Conservation (phyloP, 37 sponge, comb jelly and placozoan genomes). For the Spongilla lacustris region DNA sequence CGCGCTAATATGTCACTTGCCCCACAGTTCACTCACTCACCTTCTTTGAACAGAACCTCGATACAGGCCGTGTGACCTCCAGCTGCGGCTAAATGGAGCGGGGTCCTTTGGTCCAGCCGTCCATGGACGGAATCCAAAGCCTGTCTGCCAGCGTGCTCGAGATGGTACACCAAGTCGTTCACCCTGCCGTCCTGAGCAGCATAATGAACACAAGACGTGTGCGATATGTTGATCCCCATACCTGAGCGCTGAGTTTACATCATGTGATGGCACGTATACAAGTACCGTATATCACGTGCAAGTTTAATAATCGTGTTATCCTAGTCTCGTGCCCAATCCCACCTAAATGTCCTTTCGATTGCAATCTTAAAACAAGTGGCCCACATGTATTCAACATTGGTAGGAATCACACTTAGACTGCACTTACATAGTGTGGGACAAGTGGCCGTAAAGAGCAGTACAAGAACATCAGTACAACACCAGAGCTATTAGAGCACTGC, state of each 20-base stretch:
- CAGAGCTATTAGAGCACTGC: too few relatives aligned
- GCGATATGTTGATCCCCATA: not conserved
- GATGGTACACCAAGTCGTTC: constrained; percentile 60
- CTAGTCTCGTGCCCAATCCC: too few relatives aligned
- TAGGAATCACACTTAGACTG: too few relatives aligned
- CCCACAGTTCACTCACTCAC: constrained; percentile 10
- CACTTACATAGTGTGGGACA: too few relatives aligned
- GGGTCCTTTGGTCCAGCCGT: constrained; percentile 17
- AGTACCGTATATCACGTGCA: not conserved
- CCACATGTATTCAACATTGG: too few relatives aligned
- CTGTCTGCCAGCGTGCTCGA: constrained; percentile 13
- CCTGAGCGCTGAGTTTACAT: not conserved
- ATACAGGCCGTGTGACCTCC: constrained; percentile 60
- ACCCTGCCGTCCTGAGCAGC: constrained; percentile 73
- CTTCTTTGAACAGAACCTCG: constrained; percentile 43
- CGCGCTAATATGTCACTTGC: not conserved
- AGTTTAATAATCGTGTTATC: too few relatives aligned
- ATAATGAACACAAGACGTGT: constrained; percentile 34
- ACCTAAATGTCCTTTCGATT: too few relatives aligned
- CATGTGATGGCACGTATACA: not conserved
- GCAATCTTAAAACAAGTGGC: too few relatives aligned
- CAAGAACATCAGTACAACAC: too few relatives aligned
- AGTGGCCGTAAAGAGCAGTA: too few relatives aligned
- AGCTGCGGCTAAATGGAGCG: constrained; percentile 56
- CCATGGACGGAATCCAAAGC: not conserved